Base-by-base conservation (phyloP, 2,888 invertebrate species). In the Hydraecia micacea region DNA sequence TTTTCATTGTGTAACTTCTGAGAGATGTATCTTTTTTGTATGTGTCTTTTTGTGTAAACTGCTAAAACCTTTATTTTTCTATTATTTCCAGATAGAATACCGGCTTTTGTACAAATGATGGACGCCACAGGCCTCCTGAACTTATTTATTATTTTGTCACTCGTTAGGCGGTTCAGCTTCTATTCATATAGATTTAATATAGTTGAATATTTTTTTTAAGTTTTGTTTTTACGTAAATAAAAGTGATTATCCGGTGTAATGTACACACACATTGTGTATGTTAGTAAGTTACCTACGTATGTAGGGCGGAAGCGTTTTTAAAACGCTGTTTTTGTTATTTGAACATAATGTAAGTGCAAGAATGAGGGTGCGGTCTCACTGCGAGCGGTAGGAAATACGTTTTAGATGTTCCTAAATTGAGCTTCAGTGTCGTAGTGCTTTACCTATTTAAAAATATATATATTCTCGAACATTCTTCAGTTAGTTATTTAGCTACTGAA, bases 121-220 rank as follows among this genome's bases (percentile, higher is more conserved):
- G 93, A 92, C 88, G 93, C 93, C 90, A 85, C 90, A 86, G 93
- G 94, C 92, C 90, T 93, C 94, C 93, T 88, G 92, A 93, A 93
- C 92, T 94, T 95, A 95, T 96, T 96, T 96, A 96, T 96, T 95
- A 94, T 94, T 92, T 93, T 93, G 93, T 95, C 95, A 95, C 95
- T 95, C 91, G 95, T 96, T 95, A 95, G 94, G 93, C 93, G 93
- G 92, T 94, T 93, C 94, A 94, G 94, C 95, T 95, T 95, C 92
- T 95, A 95, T 94, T 94, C 92, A 96, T 95, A 95, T 94, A 95
- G 94, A 93, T 92, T 94, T 94, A 94, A 92, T 93, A 94, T 94
- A 93, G 92, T 92, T 93, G 88, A 93, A 93, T 93, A 91, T 89
- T 91, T 91, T 93, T 93, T 94, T 94, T 94, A 93, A 94, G 92